Percentiles rank a stretch among this genome's conserved stretches.
These are phyloP conservation scores for Chrysotoxum bicinctum DNA, from an alignment of 2,888 invertebrate species.

Conservation along the genomic window DNA sequence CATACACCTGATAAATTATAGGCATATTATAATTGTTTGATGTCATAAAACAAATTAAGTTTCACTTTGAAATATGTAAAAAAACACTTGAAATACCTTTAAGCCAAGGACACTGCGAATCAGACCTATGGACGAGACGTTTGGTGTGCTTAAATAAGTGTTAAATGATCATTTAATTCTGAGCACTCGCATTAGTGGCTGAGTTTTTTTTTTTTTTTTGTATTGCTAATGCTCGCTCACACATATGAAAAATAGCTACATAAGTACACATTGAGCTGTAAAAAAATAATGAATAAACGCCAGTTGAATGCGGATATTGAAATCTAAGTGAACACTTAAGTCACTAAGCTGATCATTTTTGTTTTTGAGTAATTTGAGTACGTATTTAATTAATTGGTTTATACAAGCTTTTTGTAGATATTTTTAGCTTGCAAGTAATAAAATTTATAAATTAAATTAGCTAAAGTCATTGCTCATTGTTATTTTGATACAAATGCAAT, in stretches of 20 bases:
- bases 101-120: conserved; percentile 43
- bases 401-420: conserved; percentile 12
- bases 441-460: conserved; percentile 35
- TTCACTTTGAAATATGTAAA: neutral
- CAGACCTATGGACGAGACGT: neutral
- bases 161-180: conserved; percentile 48
- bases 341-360: conserved; percentile 41
- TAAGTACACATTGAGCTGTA: conserved; percentile 37
- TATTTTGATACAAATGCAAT: conserved; percentile 36
- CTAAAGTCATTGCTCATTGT: conserved; percentile 29
- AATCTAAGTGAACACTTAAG: conserved; percentile 47
- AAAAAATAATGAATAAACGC: conserved; percentile 37
- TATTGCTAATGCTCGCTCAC: conserved; percentile 21
- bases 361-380: conserved; percentile 43
- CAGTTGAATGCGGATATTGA: conserved; percentile 63
- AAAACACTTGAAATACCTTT: conserved; percentile 50
- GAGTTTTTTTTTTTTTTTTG: neutral
- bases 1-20: neutral
- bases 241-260: conserved; percentile 25
- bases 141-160: conserved; percentile 5
- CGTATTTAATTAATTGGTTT: conserved; percentile 44
- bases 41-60: conserved; percentile 3
- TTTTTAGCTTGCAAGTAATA: conserved; percentile 20
- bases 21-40: neutral
- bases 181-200: conserved; percentile 35